Evolutionary conservation across 1,140 invertebrate genomes (phyloP), one percentile per base, ranked within the genome.

Genomic region (Planococcus citri): DNA sequence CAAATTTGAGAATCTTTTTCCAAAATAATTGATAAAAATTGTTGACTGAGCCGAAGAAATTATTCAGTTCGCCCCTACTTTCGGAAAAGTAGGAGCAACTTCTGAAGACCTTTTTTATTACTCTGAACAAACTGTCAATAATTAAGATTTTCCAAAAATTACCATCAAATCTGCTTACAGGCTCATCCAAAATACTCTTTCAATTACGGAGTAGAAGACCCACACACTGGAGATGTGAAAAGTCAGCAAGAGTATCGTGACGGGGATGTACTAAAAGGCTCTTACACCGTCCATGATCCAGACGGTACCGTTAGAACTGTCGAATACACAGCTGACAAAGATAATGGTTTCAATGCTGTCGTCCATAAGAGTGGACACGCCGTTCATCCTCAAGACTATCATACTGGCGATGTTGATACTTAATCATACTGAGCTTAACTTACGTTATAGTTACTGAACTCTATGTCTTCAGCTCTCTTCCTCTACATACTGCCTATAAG

Each of bases 191-290:
- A 83, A 75, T 88, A 88, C 73, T 79, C 84, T 9, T 88, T 85
- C 72, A 85, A 85, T 70, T 88, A 88, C 72, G 86, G 84, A 17
- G 86, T 88, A 6, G 82, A 86, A 67, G 87, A 88, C 76, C 80
- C 82, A 60, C 80, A 84, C 22, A 87, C 86, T 0, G 87, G 86
- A 0, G 86, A 88, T 73, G 70, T 71, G 27, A 73, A 73, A 68
- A 71, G 68, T 27, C 69, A 69, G 8, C 69, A 73, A 10, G 72
- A 73, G 17, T 69, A 70, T 41, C 33, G 72, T 14, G 72, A 73
- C 24, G 79, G 78, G 0, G 75, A 79, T 67, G 68, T 78, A 12
- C 79, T 82, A 3, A 77, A 74, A 20, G 82, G 82, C 0, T 76
- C 75, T 27, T 82, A 82, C 76, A 79, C 77, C 68, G 75, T 82